Base-by-base conservation (phyloP, 1,140 invertebrate species). In the Hycleus phaleratus region DNA sequence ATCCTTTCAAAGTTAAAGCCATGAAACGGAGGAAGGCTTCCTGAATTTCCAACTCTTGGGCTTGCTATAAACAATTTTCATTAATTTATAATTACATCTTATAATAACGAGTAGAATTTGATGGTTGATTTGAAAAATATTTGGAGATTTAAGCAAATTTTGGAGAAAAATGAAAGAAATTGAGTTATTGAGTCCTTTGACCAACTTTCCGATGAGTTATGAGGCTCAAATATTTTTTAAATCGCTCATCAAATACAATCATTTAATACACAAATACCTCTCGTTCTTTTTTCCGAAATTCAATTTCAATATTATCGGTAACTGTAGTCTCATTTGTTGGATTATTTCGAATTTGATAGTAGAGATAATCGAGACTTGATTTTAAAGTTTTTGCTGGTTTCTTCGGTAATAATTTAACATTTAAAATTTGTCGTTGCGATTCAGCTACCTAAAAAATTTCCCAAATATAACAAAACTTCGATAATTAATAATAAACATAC, bases 1-100 rank as follows among this genome's bases (percentile, higher is more conserved):
- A 99, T 3, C 95, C 95, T 71, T 91, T 90, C 60, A 99, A 74
- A 56, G 97, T 88, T 40, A 86, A 82, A 3, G 93, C 93, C 87
- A 97, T 98, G 70, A 99, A 99, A 48, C 91, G 82, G 26, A 99
- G 78, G 77, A 99, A 99, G 4, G 93, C 91, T 74, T 98, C 96
- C 75, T 98, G 95, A 54, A 99, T 98, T 74, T 91, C 87, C 48
- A 95, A 77, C 71, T 98, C 95, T 59, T 96, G 73, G 12, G 82
- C 81, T 78, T 90, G 82, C 81, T 18, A 18, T 18, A 18, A 18
- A 18, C 18, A 18, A 18, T 18, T 18, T 18, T 18, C 2, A 1
- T 18, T 18, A 18, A 18, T 12, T 12, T 12, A 12, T 18, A 18
- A 18, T 18, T 18, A 18, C 1, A 1, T 18, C 18, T 18, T 18